A percentile compares a stretch with the other conserved stretches of the same genome.
phyloP scores from a whole-genome alignment of 1,140 invertebrate species.

The Schlechtendalia chinensis region DNA sequence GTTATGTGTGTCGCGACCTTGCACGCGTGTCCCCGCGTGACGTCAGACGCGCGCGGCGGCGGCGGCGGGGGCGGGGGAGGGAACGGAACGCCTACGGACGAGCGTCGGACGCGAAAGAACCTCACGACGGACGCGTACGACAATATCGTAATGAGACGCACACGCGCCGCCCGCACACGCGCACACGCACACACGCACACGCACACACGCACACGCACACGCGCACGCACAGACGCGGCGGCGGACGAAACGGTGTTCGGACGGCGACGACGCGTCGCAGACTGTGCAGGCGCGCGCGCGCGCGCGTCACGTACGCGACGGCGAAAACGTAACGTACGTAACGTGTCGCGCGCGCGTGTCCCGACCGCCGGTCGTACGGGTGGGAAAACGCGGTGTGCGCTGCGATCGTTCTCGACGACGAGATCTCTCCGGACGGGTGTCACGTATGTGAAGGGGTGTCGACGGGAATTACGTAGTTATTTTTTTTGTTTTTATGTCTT shows the following conservation, averaged over 20 bases:
- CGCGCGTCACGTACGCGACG: slow-evolving; percentile 11
- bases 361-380: not conserved
- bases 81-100: no score
- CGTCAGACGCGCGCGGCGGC: no score
- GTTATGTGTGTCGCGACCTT: no score
- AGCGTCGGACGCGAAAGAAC: no score
- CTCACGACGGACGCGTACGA: no score
- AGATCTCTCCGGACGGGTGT: no score
- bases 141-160: not conserved
- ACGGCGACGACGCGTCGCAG: not conserved
- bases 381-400: not conserved
- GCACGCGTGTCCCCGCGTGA: no score
- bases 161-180: not conserved
- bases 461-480: no score
- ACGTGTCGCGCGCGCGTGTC: not conserved
- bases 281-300: not conserved
- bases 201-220: not conserved
- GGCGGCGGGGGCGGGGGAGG: no score
- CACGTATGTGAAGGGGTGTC: no score
- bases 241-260: not conserved
- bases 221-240: not conserved
- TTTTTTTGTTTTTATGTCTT: no score
- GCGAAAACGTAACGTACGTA: not conserved
- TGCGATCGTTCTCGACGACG: not conserved
- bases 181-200: not conserved